Conservation (phyloP, 2,888 invertebrate species). For the Cephus pygmeus region DNA sequence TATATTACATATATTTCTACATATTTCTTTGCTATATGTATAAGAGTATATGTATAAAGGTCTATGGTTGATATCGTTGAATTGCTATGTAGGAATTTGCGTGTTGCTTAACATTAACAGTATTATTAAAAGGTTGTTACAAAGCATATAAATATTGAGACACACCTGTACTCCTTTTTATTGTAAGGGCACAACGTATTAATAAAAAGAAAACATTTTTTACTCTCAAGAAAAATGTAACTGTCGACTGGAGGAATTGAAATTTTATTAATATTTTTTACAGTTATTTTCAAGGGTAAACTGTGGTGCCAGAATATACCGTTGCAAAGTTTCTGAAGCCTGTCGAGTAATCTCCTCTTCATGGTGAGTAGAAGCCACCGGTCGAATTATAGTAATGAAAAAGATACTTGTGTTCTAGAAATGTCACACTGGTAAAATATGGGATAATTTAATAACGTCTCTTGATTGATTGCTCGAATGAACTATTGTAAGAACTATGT, state of each 20-base stretch:
- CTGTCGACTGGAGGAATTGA: background rate
- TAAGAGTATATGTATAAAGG: background rate
- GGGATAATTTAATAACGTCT: background rate
- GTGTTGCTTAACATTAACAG: conserved; percentile 20
- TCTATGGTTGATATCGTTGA: background rate
- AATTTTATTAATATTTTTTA: background rate
- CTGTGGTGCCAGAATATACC: background rate
- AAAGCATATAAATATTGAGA: conserved; percentile 8
- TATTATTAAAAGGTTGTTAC: conserved; percentile 28
- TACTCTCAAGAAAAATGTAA: conserved; percentile 22
- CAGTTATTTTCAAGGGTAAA: background rate
- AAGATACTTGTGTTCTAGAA: background rate
- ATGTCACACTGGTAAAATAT: background rate
- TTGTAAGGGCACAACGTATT: conserved; percentile 24
- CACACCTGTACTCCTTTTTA: conserved; percentile 22
- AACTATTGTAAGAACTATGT: background rate
- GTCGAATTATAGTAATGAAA: background rate
- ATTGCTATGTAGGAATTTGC: background rate
- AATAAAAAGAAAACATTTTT: conserved; percentile 32
- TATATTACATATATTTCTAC: background rate
- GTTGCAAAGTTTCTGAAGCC: conserved; percentile 3
- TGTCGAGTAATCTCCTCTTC: background rate
- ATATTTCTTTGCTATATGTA: background rate
- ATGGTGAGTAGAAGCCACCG: background rate
- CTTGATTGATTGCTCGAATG: background rate